Base-by-base conservation (phyloP, 1,140 invertebrate species). In the Formica selysi region DNA sequence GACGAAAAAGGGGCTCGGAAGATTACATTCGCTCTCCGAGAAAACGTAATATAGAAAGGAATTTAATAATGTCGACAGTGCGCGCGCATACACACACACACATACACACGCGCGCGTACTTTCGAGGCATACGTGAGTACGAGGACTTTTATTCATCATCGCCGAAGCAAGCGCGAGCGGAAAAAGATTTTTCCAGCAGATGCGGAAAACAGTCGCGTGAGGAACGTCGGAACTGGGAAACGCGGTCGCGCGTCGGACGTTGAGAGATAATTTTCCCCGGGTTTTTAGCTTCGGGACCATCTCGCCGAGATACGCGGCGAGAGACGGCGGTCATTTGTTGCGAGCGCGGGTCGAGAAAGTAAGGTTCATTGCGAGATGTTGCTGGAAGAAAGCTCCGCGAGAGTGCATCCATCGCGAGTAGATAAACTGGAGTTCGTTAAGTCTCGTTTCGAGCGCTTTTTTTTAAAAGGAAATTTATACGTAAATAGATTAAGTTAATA, bases 1-100 rank as follows among this genome's bases (percentile, higher is more conserved):
- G 51, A 32, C 13, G 41, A n/a, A 19, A 16, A 54, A 36, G 26
- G n/a, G 64, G n/a, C 26, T 51, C 61, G 51, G 36, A 65, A 54
- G 76, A 86, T 89, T 76, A 71, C 79, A 87, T 79, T 87, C 79
- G 83, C 54, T 64, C 32, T 41, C 19, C 48, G 44, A 61, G 65
- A 76, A 84, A 79, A 71, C 44, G 68, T 87, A 87, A 87, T 70
- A 76, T 78, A 67, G 74, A 74, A 59, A 80, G 88, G 89, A 90
- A 90, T 90, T 90, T 89, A 89, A 90, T 90, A 90, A 89, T 87
- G 73, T 54, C 54, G 51, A 57, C 36, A 41, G 26, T 32, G 38
- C 54, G 64, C 64, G n/a, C 48, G 26, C 10, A 51, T 19, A 51
- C 16, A 6, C 16, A 16, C 16, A 5, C 3, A 5, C 16, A 19